Base-by-base conservation (phyloP, 1,140 invertebrate species). In the Lepidotrigona ventralis region DNA sequence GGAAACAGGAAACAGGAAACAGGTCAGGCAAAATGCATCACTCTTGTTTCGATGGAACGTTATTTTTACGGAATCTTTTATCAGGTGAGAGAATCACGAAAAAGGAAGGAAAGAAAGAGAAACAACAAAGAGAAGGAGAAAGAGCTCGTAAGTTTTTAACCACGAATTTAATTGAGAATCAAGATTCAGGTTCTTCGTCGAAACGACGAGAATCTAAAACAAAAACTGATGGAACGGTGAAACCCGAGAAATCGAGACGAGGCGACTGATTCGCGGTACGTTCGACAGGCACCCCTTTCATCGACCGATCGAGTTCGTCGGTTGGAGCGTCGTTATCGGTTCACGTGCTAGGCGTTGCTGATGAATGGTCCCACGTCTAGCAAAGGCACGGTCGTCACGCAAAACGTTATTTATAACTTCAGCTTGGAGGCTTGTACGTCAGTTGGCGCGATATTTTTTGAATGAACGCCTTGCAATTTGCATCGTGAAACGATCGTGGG, bases 321-420 rank as follows among this genome's bases (percentile, higher is more conserved):
- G 69, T 64, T 46, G 33, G 56, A n/a, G 82, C 75, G 85, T 86
- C 87, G 89, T 90, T 90, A 90, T 90, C 89, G 81, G 84, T 86
- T 85, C 83, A 85, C 78, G 80, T 71, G 82, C 73, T 75, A 85
- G 86, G 74, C 80, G 82, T 81, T 39, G 70, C 90, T 89, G 89
- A 91, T 91, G 88, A 90, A 91, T 91, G 90, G 86, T 86, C 79
- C 79, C 83, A 83, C 83, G 74, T 83, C 81, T 75, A 46, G 85
- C 85, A 83, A 87, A 91, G 86, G 90, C 84, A 90, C 85, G 86
- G 79, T 79, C 86, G 89, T 91, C 90, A 87, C 90, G 86, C 88
- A 88, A 90, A 86, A 87, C 85, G 89, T 91, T 91, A 91, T 91
- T 91, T 90, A 91, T 90, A 89, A 86, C 89, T 51, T 64, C 51